A percentile compares a stretch with the other conserved stretches of the same genome.
Conservation (phyloP, 2,113 vertebrate genomes). For the mouse (Mus musculus) region DNA sequence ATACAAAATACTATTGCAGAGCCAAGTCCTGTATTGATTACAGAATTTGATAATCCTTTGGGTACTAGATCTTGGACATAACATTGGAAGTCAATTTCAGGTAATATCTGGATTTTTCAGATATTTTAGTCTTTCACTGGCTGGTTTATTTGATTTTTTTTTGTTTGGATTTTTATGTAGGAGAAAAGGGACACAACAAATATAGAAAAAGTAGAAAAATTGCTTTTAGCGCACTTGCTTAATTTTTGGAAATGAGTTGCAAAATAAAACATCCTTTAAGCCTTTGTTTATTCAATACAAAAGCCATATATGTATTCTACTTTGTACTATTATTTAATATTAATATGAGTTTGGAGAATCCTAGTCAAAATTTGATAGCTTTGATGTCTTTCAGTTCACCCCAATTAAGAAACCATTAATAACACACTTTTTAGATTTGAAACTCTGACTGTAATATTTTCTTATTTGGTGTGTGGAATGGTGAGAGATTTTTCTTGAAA, state of each 20-base stretch:
- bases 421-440: background rate
- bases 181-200: background rate
- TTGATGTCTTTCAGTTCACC: background rate
- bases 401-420: background rate
- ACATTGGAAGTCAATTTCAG: background rate
- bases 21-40: background rate
- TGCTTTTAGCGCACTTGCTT: background rate
- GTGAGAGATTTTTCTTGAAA: background rate
- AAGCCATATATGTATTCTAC: background rate
- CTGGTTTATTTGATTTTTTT: background rate
- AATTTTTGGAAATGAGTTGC: conserved; percentile 17
- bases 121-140: background rate
- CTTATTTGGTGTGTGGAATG: background rate
- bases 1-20: background rate
- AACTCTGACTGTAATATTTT: background rate
- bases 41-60: background rate
- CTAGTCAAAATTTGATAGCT: background rate
- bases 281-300: conserved; percentile 8
- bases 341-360: background rate
- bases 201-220: background rate
- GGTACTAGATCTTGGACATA: background rate
- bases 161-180: background rate
- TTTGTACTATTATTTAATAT: background rate
- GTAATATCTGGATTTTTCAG: background rate
- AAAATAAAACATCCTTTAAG: background rate